Evolutionary conservation across 1,140 invertebrate species (phyloP), one percentile per base, ranked within the genome.

Genomic region (Tetragnatha versicolor): DNA sequence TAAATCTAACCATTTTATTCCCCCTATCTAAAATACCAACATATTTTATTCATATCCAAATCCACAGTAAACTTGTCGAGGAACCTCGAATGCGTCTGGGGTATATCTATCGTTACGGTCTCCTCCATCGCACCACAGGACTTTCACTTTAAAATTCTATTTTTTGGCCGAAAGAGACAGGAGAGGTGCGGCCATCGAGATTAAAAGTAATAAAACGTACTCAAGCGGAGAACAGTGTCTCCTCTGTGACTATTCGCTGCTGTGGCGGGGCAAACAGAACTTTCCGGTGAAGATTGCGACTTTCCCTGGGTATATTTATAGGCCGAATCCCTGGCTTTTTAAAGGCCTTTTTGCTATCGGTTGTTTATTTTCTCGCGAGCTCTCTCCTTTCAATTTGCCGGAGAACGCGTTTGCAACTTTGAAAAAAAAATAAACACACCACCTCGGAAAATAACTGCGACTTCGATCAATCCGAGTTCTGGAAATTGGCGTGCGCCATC

Each of bases 401-500:
- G 42, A 45, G 42, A 45, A 45, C 12, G 42, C 10, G 1, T 45
- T 10, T 14, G n/a, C 10, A 45, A n/a, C 10, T 14, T 10, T n/a
- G 20, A 53, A 22, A 53, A 53, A 22, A 12, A 66, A 47, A 49
- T 17, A 70, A 55, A 58, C 20, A 39, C n/a, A n/a, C n/a, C n/a
- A n/a, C n/a, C n/a, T n/a, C n/a, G n/a, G 35, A 60, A 29, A 73
- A 14, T 9, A 60, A 65, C 33, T 55, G 39, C 29, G 37, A 60
- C 69, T 60, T 29, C 37, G 51, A 73, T 60, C 69, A 45, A 60
- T 42, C 51, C 31, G 69, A 60, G 39, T 29, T 29, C 35, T 9
- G 49, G 37, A 60, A 73, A 73, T 73, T 73, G 69, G 53, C 53
- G 47, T 73, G 37, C 53, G 69, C 69, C 69, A 73, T 73, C 55